These are phyloP conservation scores for Lapara coniferarum DNA, from an alignment of 2,888 invertebrate species.

Conservation along the genomic window DNA sequence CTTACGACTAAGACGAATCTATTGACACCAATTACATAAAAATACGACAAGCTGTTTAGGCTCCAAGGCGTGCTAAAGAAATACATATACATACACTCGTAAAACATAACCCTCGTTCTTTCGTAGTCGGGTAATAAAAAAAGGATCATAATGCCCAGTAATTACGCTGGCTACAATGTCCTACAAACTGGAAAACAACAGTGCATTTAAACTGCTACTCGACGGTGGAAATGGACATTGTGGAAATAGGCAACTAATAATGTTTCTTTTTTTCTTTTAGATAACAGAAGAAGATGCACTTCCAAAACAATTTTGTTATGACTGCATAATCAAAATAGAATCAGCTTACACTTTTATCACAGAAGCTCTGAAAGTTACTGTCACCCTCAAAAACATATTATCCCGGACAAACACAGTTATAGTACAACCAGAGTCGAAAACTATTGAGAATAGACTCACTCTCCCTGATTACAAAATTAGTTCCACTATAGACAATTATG, in stretches of 20 bases:
- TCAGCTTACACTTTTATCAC: slow-evolving; percentile 76
- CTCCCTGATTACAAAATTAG: slow-evolving; percentile 63
- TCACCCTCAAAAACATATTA: slow-evolving; percentile 63
- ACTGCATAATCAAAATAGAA: slow-evolving; percentile 77
- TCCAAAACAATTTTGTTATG: slow-evolving; percentile 79
- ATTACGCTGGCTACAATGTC: no score
- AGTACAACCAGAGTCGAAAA: slow-evolving; percentile 52
- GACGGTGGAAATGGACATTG: neutral
- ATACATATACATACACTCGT: no score
- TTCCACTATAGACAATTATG: slow-evolving; percentile 38
- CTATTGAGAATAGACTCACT: slow-evolving; percentile 51
- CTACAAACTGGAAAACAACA: no score
- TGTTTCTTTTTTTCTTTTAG: slow-evolving; percentile 45
- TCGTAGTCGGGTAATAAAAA: no score
- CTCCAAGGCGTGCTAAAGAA: no score
- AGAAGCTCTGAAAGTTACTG: slow-evolving; percentile 66
- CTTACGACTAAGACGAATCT: no score
- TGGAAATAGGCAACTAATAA: neutral
- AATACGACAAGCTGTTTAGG: no score
- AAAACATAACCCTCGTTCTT: no score
- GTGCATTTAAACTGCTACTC: no score
- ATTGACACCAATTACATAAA: no score
- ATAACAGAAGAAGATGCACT: slow-evolving; percentile 66
- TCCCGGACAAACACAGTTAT: slow-evolving; percentile 61
- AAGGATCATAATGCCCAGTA: no score